Conservation (phyloP, 2,797 vertebrate species). For the Girardinus metallicus region DNA sequence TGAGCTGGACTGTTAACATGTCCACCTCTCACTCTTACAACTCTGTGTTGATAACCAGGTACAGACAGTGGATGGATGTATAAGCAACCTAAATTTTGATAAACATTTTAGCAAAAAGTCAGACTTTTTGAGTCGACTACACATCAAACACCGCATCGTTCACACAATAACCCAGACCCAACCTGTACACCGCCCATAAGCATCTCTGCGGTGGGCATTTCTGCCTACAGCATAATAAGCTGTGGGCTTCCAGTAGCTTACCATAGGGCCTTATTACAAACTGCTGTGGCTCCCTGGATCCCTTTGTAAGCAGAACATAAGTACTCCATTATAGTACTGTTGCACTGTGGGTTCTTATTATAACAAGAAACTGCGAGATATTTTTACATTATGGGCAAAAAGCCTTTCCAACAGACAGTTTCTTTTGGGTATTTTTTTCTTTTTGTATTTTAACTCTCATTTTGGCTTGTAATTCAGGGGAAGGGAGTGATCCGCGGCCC, state of each 20-base stretch:
- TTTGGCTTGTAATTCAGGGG: constrained; percentile 34
- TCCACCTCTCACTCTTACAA: not conserved
- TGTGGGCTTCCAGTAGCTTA: constrained; percentile 9
- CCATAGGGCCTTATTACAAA: constrained; percentile 18
- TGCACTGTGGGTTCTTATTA: constrained; percentile 22
- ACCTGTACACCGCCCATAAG: not conserved
- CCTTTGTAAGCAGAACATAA: constrained; percentile 22
- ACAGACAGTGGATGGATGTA: not conserved
- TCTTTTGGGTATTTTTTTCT: not conserved
- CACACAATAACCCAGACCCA: not conserved
- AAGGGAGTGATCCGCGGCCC: constrained; percentile 40
- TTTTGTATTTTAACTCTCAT: constrained; percentile 29
- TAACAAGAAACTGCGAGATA: constrained; percentile 16
- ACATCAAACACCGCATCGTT: not conserved
- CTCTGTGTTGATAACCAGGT: not conserved
- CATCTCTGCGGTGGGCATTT: not conserved
- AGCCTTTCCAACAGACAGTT: constrained; percentile 13
- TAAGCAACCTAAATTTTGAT: not conserved
- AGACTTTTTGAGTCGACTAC: not conserved
- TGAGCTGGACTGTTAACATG: not conserved
- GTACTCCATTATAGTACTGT: constrained; percentile 10
- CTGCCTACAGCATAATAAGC: constrained; percentile 9
- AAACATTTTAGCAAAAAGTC: not conserved
- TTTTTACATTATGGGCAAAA: constrained; percentile 28
- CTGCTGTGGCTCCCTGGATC: constrained; percentile 16